Percentiles rank a stretch among this genome's conserved stretches.
phyloP scores from a whole-genome alignment of 1,140 invertebrate genomes.

The Drosophila parvula region DNA sequence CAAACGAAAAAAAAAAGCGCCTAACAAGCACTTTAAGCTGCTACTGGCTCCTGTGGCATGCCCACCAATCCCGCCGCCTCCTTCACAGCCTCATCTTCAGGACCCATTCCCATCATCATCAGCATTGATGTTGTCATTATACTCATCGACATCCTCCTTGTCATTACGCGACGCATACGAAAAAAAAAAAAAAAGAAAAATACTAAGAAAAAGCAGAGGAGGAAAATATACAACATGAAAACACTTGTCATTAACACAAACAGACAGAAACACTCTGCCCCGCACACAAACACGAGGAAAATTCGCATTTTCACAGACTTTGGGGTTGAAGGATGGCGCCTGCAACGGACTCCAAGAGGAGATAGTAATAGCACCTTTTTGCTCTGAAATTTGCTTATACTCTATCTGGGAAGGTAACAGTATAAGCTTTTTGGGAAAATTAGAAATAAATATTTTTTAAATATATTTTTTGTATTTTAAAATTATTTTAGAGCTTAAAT shows the following conservation, averaged over 20 bases:
- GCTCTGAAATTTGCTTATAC: slow-evolving; percentile 17
- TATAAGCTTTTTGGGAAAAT: too few relatives aligned
- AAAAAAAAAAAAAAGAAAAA: slow-evolving; percentile 29
- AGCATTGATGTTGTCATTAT: slow-evolving; percentile 80
- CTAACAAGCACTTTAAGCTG: slow-evolving; percentile 77
- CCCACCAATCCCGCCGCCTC: not conserved
- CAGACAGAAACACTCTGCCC: slow-evolving; percentile 40
- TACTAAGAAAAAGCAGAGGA: slow-evolving; percentile 19
- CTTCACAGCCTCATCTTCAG: slow-evolving; percentile 8
- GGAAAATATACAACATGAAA: slow-evolving; percentile 61
- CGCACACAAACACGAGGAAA: slow-evolving; percentile 23
- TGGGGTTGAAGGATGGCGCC: slow-evolving; percentile 40
- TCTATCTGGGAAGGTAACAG: not conserved
- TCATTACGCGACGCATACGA: slow-evolving; percentile 68
- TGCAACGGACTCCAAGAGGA: slow-evolving; percentile 23
- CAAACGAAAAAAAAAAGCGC: slow-evolving; percentile 43
- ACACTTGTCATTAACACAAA: slow-evolving; percentile 80
- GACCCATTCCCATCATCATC: slow-evolving; percentile 61
- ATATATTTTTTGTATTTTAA: not conserved
- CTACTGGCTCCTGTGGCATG: slow-evolving; percentile 41
- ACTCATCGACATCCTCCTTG: slow-evolving; percentile 74
- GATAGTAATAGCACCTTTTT: slow-evolving; percentile 28
- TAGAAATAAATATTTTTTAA: not conserved
- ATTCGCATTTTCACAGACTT: slow-evolving; percentile 19
- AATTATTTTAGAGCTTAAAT: not conserved